phyloP scores from a whole-genome alignment of 2,888 invertebrate species.

The Sceliomorpha sp. region DNA sequence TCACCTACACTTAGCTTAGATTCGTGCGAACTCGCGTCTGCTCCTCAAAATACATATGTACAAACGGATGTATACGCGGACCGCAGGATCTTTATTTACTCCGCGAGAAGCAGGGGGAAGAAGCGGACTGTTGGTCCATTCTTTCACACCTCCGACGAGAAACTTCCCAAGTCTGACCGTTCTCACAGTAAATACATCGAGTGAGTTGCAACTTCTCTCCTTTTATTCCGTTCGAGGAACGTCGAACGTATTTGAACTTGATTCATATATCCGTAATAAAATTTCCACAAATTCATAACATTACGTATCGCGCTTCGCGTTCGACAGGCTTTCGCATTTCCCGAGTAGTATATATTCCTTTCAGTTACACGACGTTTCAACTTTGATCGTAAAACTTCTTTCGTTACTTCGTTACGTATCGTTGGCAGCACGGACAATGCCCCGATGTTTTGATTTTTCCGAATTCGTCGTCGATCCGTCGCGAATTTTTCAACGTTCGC shows the following conservation, averaged over 20 bases:
- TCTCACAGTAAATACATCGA: conserved; percentile 79
- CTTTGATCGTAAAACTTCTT: no score
- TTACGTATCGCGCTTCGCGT: conserved; percentile 21
- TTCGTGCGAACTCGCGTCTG: conserved; percentile 66
- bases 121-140: conserved; percentile 55
- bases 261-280: conserved; percentile 48
- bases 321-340: no score
- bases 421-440: no score
- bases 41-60: conserved; percentile 57
- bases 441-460: no score
- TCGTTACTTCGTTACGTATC: no score
- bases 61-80: conserved; percentile 26
- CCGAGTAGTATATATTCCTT: no score
- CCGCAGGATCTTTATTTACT: conserved; percentile 56
- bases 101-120: conserved; percentile 31
- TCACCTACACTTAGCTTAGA: conserved; percentile 32
- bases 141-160: conserved; percentile 53
- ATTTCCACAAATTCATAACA: conserved; percentile 45
- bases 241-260: conserved; percentile 52
- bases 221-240: conserved; percentile 54
- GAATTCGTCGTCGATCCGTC: no score
- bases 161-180: conserved; percentile 60
- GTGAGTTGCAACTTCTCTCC: conserved; percentile 79
- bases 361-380: no score
- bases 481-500: no score